phyloP scores from a whole-genome alignment of 2,888 invertebrate genomes.

The Hypena proboscidalis region DNA sequence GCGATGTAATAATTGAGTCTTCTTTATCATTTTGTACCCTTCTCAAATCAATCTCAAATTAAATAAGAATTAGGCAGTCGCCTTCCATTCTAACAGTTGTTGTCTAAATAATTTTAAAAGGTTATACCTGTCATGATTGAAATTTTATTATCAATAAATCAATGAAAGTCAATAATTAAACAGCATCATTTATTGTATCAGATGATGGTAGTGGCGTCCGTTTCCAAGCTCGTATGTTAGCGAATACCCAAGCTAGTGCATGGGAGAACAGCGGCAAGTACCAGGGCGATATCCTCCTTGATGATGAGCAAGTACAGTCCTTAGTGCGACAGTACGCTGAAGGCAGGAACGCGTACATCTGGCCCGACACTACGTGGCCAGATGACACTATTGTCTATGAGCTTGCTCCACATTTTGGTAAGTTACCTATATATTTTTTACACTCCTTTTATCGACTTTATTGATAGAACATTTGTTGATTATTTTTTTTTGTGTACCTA shows the following conservation, averaged over 20 bases:
- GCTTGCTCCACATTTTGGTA: conserved; percentile 50
- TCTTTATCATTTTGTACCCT: no score
- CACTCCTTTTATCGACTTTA: neutral
- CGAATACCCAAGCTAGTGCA: conserved; percentile 36
- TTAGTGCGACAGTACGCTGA: conserved; percentile 49
- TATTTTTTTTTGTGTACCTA: no score
- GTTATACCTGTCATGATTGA: no score
- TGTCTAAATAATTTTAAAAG: no score
- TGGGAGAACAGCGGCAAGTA: conserved; percentile 63
- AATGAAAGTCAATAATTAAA: no score
- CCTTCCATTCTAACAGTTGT: no score
- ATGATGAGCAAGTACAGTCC: conserved; percentile 50
- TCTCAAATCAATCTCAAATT: no score
- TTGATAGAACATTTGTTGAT: neutral
- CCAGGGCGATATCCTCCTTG: conserved; percentile 63
- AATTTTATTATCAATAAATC: no score
- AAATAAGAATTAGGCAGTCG: no score
- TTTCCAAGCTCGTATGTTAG: conserved; percentile 41
- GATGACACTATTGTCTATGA: conserved; percentile 50
- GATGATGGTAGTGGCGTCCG: conserved; percentile 43
- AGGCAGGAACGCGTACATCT: conserved; percentile 54
- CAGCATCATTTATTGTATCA: conserved; percentile 11
- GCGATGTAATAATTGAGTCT: no score
- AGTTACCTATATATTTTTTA: conserved; percentile 9
- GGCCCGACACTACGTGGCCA: conserved; percentile 57